Base-by-base conservation (phyloP, 2,113 vertebrate species). In the Prinia subflava region DNA sequence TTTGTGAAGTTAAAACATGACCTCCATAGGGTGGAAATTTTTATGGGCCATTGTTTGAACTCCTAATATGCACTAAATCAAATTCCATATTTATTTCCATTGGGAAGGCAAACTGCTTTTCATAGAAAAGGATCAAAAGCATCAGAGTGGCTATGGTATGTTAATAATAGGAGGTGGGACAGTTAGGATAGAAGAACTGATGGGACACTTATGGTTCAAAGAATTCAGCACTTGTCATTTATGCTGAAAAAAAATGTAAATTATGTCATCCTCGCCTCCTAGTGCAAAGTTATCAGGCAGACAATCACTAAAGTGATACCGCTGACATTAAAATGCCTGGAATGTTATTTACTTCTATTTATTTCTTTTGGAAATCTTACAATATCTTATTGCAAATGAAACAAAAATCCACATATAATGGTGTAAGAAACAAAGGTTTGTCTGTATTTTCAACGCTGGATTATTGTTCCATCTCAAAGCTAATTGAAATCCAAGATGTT, bases 401-500 rank as follows among this genome's bases (percentile, higher is more conserved):
- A 64, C 59, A 92, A 96, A 95, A 77, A 55, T 81, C 56, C 42
- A 39, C 64, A 57, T 77, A 64, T 89, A 97, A 95, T 92, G 63
- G 71, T 84, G 65, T 13, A 30, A 91, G 95, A 95, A 97, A 95
- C 90, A 96, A 97, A 96, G 96, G 75, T 80, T 88, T 75, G 7
- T 79, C 73, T 92, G 73, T 75, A 74, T 65, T 91, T 90, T 95
- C 84, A 85, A 3, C 91, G 39, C 75, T 88, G 92, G 83, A 81
- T 97, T 97, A 96, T 96, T 97, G 94, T 97, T 97, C 88, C 96
- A 18, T 97, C 92, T 97, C 77, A 76, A 67, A 92, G 94, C 95
- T 97, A 97, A 98, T 96, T 98, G 98, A 97, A 98, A 97, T 97
- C 97, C 89, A 95, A 83, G 94, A 97, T 96, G 90, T 96, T 95